phyloP scores from a whole-genome alignment of 2,797 vertebrate genomes.

The Microctenopoma steveboyesi region DNA sequence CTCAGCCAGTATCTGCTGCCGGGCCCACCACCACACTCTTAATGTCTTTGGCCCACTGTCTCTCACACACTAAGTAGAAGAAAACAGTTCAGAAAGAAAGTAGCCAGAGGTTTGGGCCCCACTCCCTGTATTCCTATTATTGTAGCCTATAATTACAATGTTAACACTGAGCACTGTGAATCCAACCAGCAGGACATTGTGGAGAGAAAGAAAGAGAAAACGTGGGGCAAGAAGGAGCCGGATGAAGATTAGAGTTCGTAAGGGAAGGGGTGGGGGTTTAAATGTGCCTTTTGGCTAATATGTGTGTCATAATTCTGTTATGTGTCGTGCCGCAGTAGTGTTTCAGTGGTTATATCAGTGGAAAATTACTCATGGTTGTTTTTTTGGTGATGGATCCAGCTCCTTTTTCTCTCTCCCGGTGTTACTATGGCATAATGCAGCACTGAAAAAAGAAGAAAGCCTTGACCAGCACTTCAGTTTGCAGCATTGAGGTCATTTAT shows the following conservation, averaged over 20 bases:
- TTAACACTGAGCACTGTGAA: slow-evolving; percentile 69
- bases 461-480: slow-evolving; percentile 17
- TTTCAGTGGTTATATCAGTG: slow-evolving; percentile 70
- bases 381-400: slow-evolving; percentile 53
- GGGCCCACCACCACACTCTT: slow-evolving; percentile 60
- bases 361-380: slow-evolving; percentile 80
- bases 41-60: slow-evolving; percentile 76
- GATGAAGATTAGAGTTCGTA: slow-evolving; percentile 14
- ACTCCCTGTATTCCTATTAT: slow-evolving; percentile 65
- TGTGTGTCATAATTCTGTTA: slow-evolving; percentile 62
- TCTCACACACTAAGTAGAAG: slow-evolving; percentile 57
- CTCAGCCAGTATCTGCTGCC: slow-evolving; percentile 74
- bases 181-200: slow-evolving; percentile 48
- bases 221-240: slow-evolving; percentile 18
- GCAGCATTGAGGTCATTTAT: slow-evolving; percentile 25
- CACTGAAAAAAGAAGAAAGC: slow-evolving; percentile 15
- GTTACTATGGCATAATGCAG: slow-evolving; percentile 26
- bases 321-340: slow-evolving; percentile 53
- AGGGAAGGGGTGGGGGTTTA: background rate
- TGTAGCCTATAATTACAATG: slow-evolving; percentile 74
- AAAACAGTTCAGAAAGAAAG: slow-evolving; percentile 78
- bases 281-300: slow-evolving; percentile 44
- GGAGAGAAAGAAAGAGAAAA: slow-evolving; percentile 42
- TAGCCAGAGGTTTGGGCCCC: slow-evolving; percentile 68
- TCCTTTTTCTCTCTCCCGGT: slow-evolving; percentile 21